phyloP scores from a whole-genome alignment of 2,888 invertebrate genomes.

The Nebria salina region DNA sequence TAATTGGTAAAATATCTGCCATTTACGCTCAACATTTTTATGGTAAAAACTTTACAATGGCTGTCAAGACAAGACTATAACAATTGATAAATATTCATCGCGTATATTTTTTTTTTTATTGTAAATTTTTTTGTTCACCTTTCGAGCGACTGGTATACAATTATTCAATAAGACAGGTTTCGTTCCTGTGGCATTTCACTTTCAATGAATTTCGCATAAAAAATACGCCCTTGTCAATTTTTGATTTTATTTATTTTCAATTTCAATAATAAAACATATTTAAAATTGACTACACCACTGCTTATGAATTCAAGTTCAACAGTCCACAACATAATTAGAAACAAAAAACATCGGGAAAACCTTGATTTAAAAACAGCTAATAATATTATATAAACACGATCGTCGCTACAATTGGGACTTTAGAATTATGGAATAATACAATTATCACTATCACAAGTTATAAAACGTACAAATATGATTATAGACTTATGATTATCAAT shows the following conservation, averaged over 20 bases:
- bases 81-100: slow-evolving; percentile 47
- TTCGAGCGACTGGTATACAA: slow-evolving; percentile 15
- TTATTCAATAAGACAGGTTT: slow-evolving; percentile 37
- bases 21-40: slow-evolving; percentile 36
- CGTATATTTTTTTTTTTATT: slow-evolving; percentile 25
- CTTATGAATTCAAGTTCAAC: neutral
- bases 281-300: neutral
- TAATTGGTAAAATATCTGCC: slow-evolving; percentile 45
- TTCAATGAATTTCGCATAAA: slow-evolving; percentile 11
- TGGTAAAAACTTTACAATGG: slow-evolving; percentile 42
- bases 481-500: no score
- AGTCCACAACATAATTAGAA: no score
- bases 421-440: no score
- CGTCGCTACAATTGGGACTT: no score
- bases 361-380: no score
- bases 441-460: no score
- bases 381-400: no score
- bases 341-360: no score
- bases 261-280: no score
- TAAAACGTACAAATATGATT: no score
- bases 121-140: slow-evolving; percentile 5
- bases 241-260: neutral
- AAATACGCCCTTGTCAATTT: neutral
- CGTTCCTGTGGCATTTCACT: slow-evolving; percentile 17
- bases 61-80: slow-evolving; percentile 45